Conservation (phyloP, 2,797 vertebrate species). For the Macropodus opercularis region DNA sequence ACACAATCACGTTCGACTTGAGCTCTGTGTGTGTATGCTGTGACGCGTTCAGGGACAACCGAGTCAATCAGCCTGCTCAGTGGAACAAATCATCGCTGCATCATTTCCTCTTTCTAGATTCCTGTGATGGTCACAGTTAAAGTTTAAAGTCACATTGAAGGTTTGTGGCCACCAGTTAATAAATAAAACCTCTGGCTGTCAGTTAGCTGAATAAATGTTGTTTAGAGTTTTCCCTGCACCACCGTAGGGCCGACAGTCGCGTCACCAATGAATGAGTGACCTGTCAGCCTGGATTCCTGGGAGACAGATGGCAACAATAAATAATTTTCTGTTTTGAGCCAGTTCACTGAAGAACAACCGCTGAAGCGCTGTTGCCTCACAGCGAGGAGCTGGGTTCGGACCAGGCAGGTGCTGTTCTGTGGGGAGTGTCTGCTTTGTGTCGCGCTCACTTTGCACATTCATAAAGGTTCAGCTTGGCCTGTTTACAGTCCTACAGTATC, state of each 20-base stretch:
- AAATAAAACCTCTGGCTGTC: constrained; percentile 17
- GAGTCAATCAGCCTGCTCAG: not conserved
- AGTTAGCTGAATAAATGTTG: constrained; percentile 13
- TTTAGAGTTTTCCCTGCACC: constrained; percentile 21
- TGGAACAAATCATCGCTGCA: not conserved
- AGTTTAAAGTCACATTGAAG: constrained; percentile 6
- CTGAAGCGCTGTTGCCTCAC: too few relatives aligned
- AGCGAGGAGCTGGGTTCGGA: too few relatives aligned
- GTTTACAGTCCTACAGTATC: not conserved
- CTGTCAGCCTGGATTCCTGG: constrained; percentile 6
- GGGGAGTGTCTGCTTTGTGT: too few relatives aligned
- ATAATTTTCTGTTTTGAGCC: constrained; percentile 1
- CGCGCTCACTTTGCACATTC: too few relatives aligned
- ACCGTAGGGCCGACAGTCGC: constrained; percentile 3
- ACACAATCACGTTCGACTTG: not conserved
- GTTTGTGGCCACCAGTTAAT: constrained; percentile 5
- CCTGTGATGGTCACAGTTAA: not conserved
- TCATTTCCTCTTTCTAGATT: constrained; percentile 2
- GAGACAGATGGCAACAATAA: not conserved
- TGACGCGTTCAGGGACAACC: not conserved
- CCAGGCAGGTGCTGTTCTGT: too few relatives aligned
- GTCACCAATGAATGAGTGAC: constrained; percentile 15
- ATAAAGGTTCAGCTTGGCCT: too few relatives aligned
- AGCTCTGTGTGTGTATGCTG: not conserved
- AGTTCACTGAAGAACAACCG: not conserved